Evolutionary conservation across 92 coral and sea anemone genomes (phyloP), one percentile per base, ranked within the genome.

Genomic region (Siderastrea radians): DNA sequence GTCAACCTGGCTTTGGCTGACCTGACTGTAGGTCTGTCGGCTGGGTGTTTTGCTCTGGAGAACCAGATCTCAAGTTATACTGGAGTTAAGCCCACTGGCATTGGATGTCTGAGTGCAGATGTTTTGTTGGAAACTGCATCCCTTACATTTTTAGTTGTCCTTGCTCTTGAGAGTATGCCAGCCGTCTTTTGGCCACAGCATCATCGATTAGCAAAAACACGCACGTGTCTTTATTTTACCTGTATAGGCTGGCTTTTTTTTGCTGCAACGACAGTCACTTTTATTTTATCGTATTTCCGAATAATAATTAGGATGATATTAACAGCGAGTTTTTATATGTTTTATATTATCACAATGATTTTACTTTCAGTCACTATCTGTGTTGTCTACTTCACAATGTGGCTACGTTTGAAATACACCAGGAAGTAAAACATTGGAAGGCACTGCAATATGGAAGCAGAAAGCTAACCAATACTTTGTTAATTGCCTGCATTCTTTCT

Each of bases 131-230:
- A 44, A 38, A 3, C 49, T 44, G 50, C 65, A 8, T 75, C 79
- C 10, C 1, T 75, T 5, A 3, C 64, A 6, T 38, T 54, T 13
- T 49, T 55, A 38, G 65, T 54, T 75, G 17, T 53, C 14, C 7
- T 75, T 54, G 26, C 79, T 13, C 44, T 75, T 8, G 79, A 75
- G 49, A 75, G 79, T 53, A 54, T 75, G 79, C 64, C 19, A 3
- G 79, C 79, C 12, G 49, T 75, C 8, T 54, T 38, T 54, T 75
- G 79, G 79, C 79, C 79, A 6, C 2, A 53, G n/a, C 79, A 64
- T 53, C 79, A 53, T 43, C 79, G 65, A 17, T 3, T 55, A 2
- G 14, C 49, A 12, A 7, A 3, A 11, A 10, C 64, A 8, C 48
- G 64, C 48, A 75, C 49, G 26, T 75, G 53, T 9, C 38, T 75